These are phyloP conservation scores for Branchipolynoe longqiensis DNA, from an alignment of 2,888 invertebrate species.

Conservation along the genomic window DNA sequence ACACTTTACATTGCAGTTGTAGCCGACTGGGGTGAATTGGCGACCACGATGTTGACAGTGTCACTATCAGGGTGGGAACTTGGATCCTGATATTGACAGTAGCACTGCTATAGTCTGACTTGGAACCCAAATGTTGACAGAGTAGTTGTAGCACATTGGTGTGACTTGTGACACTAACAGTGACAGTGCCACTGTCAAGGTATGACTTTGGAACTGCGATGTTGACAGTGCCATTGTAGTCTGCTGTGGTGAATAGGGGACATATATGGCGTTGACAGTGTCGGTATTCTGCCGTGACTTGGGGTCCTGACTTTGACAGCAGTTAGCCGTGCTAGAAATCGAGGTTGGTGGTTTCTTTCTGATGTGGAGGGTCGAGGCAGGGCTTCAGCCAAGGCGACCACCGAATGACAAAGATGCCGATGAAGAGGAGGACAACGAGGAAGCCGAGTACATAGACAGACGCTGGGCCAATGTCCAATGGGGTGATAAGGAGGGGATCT, in stretches of 20 bases:
- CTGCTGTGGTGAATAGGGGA: neutral
- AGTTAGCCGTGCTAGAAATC: constrained; percentile 1
- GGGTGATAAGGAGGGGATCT: constrained; percentile 11
- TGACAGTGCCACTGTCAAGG: no score
- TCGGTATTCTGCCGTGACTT: neutral
- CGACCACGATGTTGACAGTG: no score
- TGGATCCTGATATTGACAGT: no score
- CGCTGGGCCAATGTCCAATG: constrained; percentile 52
- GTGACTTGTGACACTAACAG: no score
- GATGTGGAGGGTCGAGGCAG: constrained; percentile 59
- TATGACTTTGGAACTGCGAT: no score
- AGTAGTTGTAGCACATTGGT: no score
- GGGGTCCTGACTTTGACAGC: neutral
- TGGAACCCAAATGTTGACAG: no score
- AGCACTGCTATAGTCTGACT: no score
- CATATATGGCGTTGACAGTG: neutral
- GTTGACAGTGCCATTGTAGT: neutral
- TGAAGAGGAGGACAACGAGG: constrained; percentile 56
- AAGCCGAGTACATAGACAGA: constrained; percentile 60
- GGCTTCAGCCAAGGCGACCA: constrained; percentile 59
- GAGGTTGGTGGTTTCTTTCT: neutral
- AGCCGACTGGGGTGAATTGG: no score
- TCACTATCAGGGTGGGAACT: no score
- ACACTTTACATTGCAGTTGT: no score
- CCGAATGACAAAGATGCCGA: constrained; percentile 53